phyloP scores from a whole-genome alignment of 1,140 invertebrate genomes.

The Tribolium madens region DNA sequence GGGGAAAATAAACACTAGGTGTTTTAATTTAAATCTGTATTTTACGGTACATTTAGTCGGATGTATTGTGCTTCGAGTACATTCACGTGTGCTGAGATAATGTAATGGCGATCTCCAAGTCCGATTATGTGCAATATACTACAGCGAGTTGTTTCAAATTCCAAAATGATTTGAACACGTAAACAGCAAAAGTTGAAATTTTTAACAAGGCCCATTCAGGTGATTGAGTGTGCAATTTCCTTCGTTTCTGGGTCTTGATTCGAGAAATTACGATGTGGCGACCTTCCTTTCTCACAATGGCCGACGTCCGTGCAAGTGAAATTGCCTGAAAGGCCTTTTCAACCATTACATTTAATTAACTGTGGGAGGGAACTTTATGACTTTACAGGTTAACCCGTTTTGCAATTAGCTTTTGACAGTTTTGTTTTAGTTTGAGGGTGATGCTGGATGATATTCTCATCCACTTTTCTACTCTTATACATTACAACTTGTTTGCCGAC shows the following conservation, averaged over 20 bases:
- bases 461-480: not conserved
- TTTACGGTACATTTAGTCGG: conserved; percentile 10
- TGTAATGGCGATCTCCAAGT: not conserved
- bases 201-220: not conserved
- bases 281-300: conserved; percentile 48
- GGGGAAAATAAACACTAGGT: conserved; percentile 20
- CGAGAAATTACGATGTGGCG: conserved; percentile 43
- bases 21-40: conserved; percentile 28
- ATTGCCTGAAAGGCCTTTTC: conserved; percentile 56
- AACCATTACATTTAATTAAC: conserved; percentile 59
- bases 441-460: not conserved
- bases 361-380: conserved; percentile 52
- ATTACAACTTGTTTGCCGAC: conserved; percentile 26
- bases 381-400: conserved; percentile 52
- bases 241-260: conserved; percentile 26
- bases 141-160: too few species aligned
- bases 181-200: too few species aligned
- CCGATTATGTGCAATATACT: conserved; percentile 22
- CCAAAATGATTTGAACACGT: too few species aligned
- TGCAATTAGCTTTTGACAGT: conserved; percentile 54
- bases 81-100: conserved; percentile 15
- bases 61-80: conserved; percentile 13
- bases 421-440: conserved; percentile 47
- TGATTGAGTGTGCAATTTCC: conserved; percentile 33
- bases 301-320: conserved; percentile 53